Percentiles rank a stretch among this genome's conserved stretches.
phyloP scores from a whole-genome alignment of 2,113 vertebrate species.

The Crocuta crocuta region DNA sequence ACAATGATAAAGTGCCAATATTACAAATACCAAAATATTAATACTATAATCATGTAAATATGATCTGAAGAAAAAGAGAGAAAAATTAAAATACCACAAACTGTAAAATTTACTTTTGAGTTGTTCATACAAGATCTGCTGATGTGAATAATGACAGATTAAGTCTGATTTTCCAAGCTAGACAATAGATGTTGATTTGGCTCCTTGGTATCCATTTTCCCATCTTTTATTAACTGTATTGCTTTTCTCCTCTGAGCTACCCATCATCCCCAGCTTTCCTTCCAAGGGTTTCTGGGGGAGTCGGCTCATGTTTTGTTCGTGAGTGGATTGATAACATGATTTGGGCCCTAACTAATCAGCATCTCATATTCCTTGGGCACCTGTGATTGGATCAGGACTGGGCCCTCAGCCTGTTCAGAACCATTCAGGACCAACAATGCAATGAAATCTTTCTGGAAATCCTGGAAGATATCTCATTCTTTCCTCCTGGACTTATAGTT shows the following conservation, averaged over 20 bases:
- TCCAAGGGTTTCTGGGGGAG: not conserved
- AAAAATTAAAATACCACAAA: not conserved
- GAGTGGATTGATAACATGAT: not conserved
- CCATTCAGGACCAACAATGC: not conserved
- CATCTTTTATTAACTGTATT: not conserved
- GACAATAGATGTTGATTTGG: not conserved
- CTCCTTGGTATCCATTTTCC: not conserved
- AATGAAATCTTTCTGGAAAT: not conserved
- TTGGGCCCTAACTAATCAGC: not conserved
- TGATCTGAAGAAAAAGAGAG: not conserved
- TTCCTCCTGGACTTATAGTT: not conserved
- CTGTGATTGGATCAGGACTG: not conserved
- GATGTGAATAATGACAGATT: not conserved
- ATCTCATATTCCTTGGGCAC: not conserved
- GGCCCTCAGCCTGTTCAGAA: not conserved
- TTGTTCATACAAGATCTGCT: not conserved
- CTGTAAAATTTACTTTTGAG: not conserved
- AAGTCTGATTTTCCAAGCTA: not conserved
- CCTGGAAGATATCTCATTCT: not conserved
- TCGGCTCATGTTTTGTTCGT: not conserved
- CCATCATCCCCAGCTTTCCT: not conserved
- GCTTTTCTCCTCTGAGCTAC: not conserved
- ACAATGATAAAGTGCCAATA: not conserved
- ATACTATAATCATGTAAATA: not conserved
- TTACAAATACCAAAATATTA: not conserved